Conservation (phyloP, 2,888 invertebrate species). For the Gastrophysa polygoni region DNA sequence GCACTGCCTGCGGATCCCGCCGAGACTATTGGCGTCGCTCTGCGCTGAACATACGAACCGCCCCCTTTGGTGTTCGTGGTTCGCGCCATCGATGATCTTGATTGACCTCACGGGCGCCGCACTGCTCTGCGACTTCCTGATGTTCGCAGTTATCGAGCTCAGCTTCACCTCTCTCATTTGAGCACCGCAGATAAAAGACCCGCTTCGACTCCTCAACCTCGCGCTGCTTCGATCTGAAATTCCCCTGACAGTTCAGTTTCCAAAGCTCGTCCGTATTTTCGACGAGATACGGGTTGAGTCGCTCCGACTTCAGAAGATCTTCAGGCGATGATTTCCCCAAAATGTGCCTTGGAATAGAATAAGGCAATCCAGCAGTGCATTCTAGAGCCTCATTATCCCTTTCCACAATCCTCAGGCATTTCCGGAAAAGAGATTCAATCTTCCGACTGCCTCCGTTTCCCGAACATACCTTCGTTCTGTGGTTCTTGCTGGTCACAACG, state of each 20-base stretch:
- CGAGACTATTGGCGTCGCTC: no score
- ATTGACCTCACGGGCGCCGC: no score
- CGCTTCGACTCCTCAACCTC: slow-evolving; percentile 90
- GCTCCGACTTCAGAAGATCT: slow-evolving; percentile 84
- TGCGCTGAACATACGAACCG: no score
- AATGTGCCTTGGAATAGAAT: slow-evolving; percentile 85
- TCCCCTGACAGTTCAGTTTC: slow-evolving; percentile 81
- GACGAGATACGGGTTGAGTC: slow-evolving; percentile 88
- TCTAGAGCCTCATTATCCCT: slow-evolving; percentile 94
- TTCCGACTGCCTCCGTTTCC: no score
- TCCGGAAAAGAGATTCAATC: slow-evolving; percentile 80
- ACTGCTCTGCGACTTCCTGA: no score
- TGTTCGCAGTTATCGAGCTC: slow-evolving; percentile 82
- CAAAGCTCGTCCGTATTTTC: slow-evolving; percentile 91
- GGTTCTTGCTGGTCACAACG: no score
- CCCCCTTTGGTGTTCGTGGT: no score
- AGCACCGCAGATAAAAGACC: slow-evolving; percentile 89
- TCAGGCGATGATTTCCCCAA: slow-evolving; percentile 84
- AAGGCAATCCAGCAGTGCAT: slow-evolving; percentile 92
- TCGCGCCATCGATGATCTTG: no score
- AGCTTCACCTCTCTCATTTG: slow-evolving; percentile 84
- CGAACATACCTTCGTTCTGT: no score
- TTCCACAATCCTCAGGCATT: slow-evolving; percentile 84
- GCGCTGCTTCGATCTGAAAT: slow-evolving; percentile 74
- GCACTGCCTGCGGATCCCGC: no score